Conservation (phyloP, 2,888 invertebrate species). For the Sicus ferrugineus region DNA sequence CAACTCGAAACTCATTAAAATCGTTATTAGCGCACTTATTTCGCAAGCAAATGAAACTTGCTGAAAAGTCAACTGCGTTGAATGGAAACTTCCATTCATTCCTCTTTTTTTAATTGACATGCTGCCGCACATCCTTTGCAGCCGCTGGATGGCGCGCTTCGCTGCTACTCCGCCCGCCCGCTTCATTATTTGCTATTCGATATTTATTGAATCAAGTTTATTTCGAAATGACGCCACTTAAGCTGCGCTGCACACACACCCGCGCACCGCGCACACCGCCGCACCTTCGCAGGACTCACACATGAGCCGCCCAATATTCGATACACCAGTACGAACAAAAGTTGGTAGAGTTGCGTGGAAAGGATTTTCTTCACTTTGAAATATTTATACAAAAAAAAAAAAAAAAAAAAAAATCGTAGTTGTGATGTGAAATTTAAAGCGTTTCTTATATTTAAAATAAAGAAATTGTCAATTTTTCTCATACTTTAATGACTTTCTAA, state of each 20-base stretch:
- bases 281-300: neutral
- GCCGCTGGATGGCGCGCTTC: neutral
- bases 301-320: neutral
- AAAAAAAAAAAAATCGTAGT: too few relatives aligned
- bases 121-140: slow-evolving; percentile 6
- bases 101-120: neutral
- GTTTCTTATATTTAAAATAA: too few relatives aligned
- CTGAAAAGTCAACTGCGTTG: too few relatives aligned
- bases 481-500: too few relatives aligned
- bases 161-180: neutral
- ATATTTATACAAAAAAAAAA: too few relatives aligned
- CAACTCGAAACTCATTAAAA: too few relatives aligned
- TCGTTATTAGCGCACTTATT: too few relatives aligned
- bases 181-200: slow-evolving; percentile 30
- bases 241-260: slow-evolving; percentile 33
- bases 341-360: neutral
- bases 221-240: slow-evolving; percentile 65
- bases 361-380: too few relatives aligned
- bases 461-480: too few relatives aligned
- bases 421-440: too few relatives aligned
- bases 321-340: neutral
- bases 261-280: neutral
- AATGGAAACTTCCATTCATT: too few relatives aligned
- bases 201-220: slow-evolving; percentile 65
- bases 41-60: too few relatives aligned